Conservation (phyloP, 2,888 invertebrate genomes). For the Piscicola geometra region DNA sequence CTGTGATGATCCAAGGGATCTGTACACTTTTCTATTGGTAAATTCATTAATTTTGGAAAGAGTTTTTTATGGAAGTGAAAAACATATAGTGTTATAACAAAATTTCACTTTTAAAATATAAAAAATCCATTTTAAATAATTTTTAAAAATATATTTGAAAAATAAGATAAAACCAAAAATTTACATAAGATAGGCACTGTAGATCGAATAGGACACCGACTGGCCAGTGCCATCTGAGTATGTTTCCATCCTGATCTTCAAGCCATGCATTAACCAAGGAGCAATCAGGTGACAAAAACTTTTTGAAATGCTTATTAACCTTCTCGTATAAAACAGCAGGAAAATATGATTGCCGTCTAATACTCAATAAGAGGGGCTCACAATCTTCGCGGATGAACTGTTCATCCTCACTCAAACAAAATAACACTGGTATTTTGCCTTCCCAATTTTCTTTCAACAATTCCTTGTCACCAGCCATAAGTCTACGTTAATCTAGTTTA, state of each 20-base stretch:
- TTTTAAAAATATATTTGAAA: neutral
- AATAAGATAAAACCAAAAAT: neutral
- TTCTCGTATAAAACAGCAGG: slow-evolving; percentile 86
- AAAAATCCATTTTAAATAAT: neutral
- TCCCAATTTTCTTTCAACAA: slow-evolving; percentile 91
- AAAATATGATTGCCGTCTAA: slow-evolving; percentile 86
- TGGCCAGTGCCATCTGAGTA: slow-evolving; percentile 76
- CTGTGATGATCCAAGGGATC: slow-evolving; percentile 86
- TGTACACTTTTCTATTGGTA: slow-evolving; percentile 26
- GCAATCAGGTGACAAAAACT: slow-evolving; percentile 64
- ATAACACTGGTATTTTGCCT: slow-evolving; percentile 86
- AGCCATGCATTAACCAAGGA: slow-evolving; percentile 80
- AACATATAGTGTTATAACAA: no score
- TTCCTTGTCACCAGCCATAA: slow-evolving; percentile 90
- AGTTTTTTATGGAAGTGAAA: no score
- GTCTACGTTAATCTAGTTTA: no score
- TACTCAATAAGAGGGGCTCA: slow-evolving; percentile 75
- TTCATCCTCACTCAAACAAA: slow-evolving; percentile 81
- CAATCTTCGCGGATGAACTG: slow-evolving; percentile 76
- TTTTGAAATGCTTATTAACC: slow-evolving; percentile 77
- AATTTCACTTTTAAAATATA: neutral
- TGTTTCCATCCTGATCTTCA: slow-evolving; percentile 77
- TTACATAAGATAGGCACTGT: neutral
- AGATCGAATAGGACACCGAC: slow-evolving; percentile 86
- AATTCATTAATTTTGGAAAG: neutral